Conservation (phyloP, 2,113 vertebrate species). For the Strix uralensis region DNA sequence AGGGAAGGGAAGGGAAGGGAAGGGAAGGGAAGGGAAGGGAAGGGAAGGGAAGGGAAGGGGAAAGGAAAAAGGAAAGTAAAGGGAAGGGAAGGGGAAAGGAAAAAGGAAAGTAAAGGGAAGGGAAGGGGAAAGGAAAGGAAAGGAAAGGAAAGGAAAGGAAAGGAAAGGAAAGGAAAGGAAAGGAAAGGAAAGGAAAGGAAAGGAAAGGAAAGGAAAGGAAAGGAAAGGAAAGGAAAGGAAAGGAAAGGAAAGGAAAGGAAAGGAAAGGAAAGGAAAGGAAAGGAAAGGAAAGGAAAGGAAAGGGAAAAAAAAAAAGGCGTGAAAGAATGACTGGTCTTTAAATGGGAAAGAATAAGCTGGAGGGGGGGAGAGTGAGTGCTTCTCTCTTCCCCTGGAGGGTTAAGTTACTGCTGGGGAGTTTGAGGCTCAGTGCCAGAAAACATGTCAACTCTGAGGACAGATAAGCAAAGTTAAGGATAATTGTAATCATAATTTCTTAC, state of each 20-base stretch:
- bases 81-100: background rate
- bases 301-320: background rate
- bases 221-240: background rate
- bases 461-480: background rate
- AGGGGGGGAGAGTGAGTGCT: background rate
- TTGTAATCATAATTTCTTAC: background rate
- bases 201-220: background rate
- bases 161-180: background rate
- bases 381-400: background rate
- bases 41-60: background rate
- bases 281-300: background rate
- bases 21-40: background rate
- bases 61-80: background rate
- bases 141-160: background rate
- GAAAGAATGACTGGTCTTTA: background rate
- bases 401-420: background rate
- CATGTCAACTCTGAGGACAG: background rate
- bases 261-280: background rate
- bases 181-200: background rate
- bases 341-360: background rate
- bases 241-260: background rate
- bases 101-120: background rate
- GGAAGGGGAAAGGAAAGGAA: background rate
- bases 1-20: background rate
- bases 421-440: background rate